phyloP scores from a whole-genome alignment of 2,113 vertebrate species.

The Hypomesus transpacificus region DNA sequence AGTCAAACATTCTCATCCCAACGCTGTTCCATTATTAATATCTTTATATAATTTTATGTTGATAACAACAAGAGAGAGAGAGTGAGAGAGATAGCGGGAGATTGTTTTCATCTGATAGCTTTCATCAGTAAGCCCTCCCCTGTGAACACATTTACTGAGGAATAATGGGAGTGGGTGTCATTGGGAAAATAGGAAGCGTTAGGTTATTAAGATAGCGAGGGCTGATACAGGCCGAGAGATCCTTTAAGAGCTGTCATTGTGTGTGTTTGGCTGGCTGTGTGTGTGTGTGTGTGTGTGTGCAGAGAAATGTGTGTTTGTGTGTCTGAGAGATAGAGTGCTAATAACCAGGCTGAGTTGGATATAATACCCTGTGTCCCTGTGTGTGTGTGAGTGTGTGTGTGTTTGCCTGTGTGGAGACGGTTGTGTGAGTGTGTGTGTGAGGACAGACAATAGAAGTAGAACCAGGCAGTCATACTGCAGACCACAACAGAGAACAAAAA shows the following conservation, averaged over 20 bases:
- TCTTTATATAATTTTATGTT: conserved; percentile 31
- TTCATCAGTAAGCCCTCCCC: conserved; percentile 24
- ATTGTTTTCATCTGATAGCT: conserved; percentile 42
- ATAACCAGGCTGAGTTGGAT: not conserved
- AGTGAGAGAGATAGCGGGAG: conserved; percentile 13
- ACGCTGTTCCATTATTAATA: conserved; percentile 31
- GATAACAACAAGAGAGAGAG: conserved; percentile 32
- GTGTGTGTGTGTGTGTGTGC: conserved; percentile 2
- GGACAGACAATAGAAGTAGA: not conserved
- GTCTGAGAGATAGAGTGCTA: not conserved
- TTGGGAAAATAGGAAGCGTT: conserved; percentile 46
- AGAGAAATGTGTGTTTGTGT: not conserved
- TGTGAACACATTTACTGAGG: conserved; percentile 31
- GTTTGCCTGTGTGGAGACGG: no score
- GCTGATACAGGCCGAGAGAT: conserved; percentile 38
- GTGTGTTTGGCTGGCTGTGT: not conserved
- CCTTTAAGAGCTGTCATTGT: conserved; percentile 31
- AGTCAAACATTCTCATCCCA: not conserved
- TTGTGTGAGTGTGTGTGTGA: no score
- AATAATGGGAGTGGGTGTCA: conserved; percentile 40
- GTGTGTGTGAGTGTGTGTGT: not conserved
- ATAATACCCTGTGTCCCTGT: not conserved
- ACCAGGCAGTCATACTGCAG: conserved; percentile 1
- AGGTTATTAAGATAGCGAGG: conserved; percentile 55
- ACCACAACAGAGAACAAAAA: not conserved